These are phyloP conservation scores for Drosophila kambysellisi DNA, from an alignment of 2,888 invertebrate species.

Conservation along the genomic window DNA sequence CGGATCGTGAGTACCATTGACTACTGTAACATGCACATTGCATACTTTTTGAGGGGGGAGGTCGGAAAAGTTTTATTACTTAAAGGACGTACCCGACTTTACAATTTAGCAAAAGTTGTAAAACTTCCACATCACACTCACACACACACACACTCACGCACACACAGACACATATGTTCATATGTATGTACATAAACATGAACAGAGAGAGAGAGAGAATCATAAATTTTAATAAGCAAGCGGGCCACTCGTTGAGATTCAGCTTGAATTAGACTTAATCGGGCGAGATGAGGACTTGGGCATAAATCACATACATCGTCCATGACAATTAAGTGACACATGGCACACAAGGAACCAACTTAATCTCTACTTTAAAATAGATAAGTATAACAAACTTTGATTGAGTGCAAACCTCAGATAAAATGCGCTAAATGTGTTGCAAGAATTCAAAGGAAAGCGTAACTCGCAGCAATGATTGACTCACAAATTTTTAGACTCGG, in stretches of 20 bases:
- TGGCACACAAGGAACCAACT: neutral
- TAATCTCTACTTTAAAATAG: neutral
- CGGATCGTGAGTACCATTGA: conserved; percentile 47
- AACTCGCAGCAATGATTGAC: neutral
- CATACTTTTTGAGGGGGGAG: conserved; percentile 56
- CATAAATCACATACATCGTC: conserved; percentile 13
- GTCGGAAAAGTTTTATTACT: conserved; percentile 71
- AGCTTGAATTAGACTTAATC: conserved; percentile 53
- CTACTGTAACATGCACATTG: conserved; percentile 67
- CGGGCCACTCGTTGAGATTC: conserved; percentile 23
- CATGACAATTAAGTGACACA: conserved; percentile 13
- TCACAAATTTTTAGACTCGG: neutral
- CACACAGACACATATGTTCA: neutral
- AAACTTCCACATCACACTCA: conserved; percentile 49
- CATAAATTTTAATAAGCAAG: conserved; percentile 68
- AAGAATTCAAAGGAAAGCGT: neutral
- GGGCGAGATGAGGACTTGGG: conserved; percentile 21
- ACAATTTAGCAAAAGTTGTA: conserved; percentile 67
- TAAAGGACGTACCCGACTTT: conserved; percentile 42
- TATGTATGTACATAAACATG: neutral
- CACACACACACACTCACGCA: neutral
- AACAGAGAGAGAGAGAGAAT: conserved; percentile 20
- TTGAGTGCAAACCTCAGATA: neutral
- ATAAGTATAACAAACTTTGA: neutral
- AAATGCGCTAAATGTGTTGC: neutral